phyloP scores from a whole-genome alignment of 2,113 vertebrate species.

The Ramphastos sulfuratus region DNA sequence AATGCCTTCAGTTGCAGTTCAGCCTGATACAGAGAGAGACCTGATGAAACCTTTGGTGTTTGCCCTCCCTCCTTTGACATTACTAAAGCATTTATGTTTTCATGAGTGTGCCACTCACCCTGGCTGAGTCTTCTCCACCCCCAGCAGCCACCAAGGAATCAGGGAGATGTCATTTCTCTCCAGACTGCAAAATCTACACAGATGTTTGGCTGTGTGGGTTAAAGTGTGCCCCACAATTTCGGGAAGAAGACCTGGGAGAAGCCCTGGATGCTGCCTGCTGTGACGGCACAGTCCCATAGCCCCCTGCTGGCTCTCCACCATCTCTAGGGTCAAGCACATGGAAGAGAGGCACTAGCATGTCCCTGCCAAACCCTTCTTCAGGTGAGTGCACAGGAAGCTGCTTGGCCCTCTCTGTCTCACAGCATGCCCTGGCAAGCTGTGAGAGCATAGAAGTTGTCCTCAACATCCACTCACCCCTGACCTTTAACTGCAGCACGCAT shows the following conservation, averaged over 20 bases:
- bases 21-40: not conserved
- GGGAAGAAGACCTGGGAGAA: not conserved
- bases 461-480: not conserved
- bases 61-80: not conserved
- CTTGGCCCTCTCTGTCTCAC: not conserved
- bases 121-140: not conserved
- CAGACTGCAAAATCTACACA: not conserved
- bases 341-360: not conserved
- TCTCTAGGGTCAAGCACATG: rapidly evolving
- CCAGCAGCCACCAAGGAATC: not conserved
- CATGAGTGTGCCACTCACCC: not conserved
- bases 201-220: rapidly evolving
- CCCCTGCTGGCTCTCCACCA: rapidly evolving
- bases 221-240: not conserved
- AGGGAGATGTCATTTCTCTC: not conserved
- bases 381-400: not conserved
- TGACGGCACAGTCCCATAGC: rapidly evolving
- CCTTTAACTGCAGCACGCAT: not conserved
- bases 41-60: not conserved
- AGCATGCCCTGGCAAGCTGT: not conserved
- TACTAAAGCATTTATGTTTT: not conserved
- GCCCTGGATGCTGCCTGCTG: not conserved
- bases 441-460: not conserved
- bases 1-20: constrained; percentile 12
- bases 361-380: not conserved